These are phyloP conservation scores for Excalfactoria chinensis DNA, from an alignment of 2,113 vertebrate genomes.

Conservation along the genomic window DNA sequence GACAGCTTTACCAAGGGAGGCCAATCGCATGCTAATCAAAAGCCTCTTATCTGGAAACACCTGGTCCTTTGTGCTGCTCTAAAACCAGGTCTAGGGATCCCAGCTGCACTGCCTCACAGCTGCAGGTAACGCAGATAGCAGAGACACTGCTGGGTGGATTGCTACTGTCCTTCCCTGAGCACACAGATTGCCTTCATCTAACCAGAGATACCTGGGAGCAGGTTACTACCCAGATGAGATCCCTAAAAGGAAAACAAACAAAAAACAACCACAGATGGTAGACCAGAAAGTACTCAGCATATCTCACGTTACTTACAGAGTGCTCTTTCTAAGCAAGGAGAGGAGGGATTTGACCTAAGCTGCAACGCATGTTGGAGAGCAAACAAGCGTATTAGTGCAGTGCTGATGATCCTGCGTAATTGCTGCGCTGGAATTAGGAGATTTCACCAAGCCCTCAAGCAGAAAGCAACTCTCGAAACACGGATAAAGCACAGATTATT, in stretches of 20 bases:
- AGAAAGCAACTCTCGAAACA: neutral
- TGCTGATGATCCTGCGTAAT: neutral
- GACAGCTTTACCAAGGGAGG: neutral
- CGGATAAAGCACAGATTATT: neutral
- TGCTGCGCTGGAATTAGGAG: neutral
- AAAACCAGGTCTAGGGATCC: neutral
- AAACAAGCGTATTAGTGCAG: neutral
- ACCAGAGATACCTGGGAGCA: neutral
- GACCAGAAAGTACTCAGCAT: neutral
- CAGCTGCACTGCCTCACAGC: neutral
- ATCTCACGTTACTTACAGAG: neutral
- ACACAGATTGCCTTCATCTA: neutral
- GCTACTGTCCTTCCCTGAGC: neutral
- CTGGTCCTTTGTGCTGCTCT: constrained; percentile 2
- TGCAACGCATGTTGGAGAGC: neutral
- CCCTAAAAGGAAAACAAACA: neutral
- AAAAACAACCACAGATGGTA: neutral
- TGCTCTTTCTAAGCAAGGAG: neutral
- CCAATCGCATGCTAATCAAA: constrained; percentile 59
- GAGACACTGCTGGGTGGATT: neutral
- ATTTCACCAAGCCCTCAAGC: neutral
- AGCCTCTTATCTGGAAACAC: constrained; percentile 65
- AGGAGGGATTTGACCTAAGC: neutral
- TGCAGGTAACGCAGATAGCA: neutral
- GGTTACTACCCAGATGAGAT: neutral